phyloP scores from a whole-genome alignment of 2,888 invertebrate species.

The Patella pellucida region DNA sequence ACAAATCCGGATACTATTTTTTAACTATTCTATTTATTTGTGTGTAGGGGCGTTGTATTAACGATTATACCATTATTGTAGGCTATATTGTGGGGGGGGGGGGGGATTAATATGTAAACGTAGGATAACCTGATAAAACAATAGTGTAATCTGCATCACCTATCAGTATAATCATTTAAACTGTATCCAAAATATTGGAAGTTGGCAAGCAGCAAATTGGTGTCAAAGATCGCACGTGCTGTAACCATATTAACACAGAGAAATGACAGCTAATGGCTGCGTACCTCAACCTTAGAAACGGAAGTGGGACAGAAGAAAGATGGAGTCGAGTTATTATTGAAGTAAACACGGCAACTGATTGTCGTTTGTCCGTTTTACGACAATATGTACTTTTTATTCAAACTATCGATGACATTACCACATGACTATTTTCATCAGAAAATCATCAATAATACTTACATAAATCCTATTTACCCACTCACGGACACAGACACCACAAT shows the following conservation, averaged over 20 bases:
- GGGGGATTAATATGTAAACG: too few species aligned
- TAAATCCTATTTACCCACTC: too few species aligned
- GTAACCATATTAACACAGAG: constrained; percentile 7
- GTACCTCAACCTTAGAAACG: neutral
- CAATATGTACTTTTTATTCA: neutral
- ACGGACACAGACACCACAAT: too few species aligned
- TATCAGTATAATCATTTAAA: neutral
- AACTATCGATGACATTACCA: neutral
- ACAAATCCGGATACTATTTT: too few species aligned
- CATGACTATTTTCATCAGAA: neutral
- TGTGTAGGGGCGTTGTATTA: too few species aligned
- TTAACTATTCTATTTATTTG: too few species aligned
- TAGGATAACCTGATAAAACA: too few species aligned
- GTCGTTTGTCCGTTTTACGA: neutral
- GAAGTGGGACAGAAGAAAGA: constrained; percentile 5
- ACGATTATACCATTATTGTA: too few species aligned
- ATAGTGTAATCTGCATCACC: too few species aligned
- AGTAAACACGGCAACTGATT: neutral
- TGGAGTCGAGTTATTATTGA: constrained; percentile 6
- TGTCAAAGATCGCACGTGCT: constrained; percentile 7
- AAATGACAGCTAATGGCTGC: constrained; percentile 2
- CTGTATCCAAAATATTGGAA: neutral
- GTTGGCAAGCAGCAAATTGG: neutral
- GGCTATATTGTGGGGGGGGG: too few species aligned
- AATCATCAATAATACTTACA: too few species aligned